Percentiles rank a stretch among this genome's conserved stretches.
Conservation (phyloP, 2,113 vertebrate species). For the Hemicordylus capensis region DNA sequence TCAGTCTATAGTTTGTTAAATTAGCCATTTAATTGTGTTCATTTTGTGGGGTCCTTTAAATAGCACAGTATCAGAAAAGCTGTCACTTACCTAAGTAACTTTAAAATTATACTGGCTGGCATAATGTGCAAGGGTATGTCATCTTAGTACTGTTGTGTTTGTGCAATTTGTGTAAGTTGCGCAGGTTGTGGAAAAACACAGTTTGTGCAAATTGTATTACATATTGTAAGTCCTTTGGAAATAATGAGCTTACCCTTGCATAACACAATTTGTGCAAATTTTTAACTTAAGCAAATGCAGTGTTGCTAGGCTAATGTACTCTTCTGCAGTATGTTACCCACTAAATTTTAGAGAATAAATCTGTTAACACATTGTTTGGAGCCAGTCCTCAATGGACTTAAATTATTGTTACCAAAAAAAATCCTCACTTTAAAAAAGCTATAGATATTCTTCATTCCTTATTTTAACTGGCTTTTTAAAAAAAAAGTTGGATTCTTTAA, state of each 20-base stretch:
- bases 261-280: no score
- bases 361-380: conserved; percentile 27
- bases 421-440: conserved; percentile 45
- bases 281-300: conserved; percentile 48
- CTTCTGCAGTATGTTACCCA: no score
- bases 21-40: neutral
- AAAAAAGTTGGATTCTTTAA: conserved; percentile 1
- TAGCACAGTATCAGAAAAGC: neutral
- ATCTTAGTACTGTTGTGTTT: no score
- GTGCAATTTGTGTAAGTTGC: no score
- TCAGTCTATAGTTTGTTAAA: neutral
- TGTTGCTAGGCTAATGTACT: no score
- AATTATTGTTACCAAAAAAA: conserved; percentile 48
- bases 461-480: conserved; percentile 6
- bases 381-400: conserved; percentile 36
- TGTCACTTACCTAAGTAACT: neutral
- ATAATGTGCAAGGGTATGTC: no score
- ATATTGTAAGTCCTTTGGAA: no score
- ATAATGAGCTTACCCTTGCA: no score
- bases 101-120: neutral
- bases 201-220: no score
- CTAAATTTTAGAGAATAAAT: conserved; percentile 35
- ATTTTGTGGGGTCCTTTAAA: conserved; percentile 3
- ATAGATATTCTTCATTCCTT: neutral
- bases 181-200: no score